Base-by-base conservation (phyloP, 2,888 invertebrate genomes). In the Pocota personata region DNA sequence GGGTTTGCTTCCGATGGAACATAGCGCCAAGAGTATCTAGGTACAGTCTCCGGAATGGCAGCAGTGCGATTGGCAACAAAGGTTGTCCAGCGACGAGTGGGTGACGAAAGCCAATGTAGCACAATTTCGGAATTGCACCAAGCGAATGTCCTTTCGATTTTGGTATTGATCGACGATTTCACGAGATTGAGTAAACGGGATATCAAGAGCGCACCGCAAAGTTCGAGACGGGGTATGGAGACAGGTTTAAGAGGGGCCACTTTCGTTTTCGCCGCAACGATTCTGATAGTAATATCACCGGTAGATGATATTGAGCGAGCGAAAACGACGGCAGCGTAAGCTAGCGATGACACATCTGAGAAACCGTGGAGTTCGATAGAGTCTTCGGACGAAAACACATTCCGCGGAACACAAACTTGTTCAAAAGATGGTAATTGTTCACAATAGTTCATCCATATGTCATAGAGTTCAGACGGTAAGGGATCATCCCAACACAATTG, bases 121-220 rank as follows among this genome's bases (percentile, higher is more conserved):
- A 89, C 88, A 10, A 90, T 88, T 24, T 88, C 88, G 0, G 89
- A 91, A 69, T 91, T 90, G 2, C 88, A 88, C 87, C 79, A 87
- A 12, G 84, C 87, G 8, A 27, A 57, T 10, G 62, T 71, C 16
- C 32, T 62, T 7, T 40, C 58, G 10, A 64, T 69, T 0, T 37
- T 8, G 0, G 67, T 30, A n/a, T 60, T 83, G 0, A 83, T 12
- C 0, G 78, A 71, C 7, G 16, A 14, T 72, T 67, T 78, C 0
- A 82, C 37, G 0, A 60, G 57, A 10, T 1, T 55, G 21, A 83
- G 8, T 7, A 87, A 19, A 24, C 46, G 60, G 2, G 72, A 27
- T 32, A 82, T 12, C 8, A 86, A 60, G 1, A 82, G 27, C 1
- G 73, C 80, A 16, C 79, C 80, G 16, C 77, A 83, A 1, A 83